These are phyloP conservation scores for Ceratoteleas bidentatus DNA, from an alignment of 1,140 invertebrate species.

Conservation along the genomic window DNA sequence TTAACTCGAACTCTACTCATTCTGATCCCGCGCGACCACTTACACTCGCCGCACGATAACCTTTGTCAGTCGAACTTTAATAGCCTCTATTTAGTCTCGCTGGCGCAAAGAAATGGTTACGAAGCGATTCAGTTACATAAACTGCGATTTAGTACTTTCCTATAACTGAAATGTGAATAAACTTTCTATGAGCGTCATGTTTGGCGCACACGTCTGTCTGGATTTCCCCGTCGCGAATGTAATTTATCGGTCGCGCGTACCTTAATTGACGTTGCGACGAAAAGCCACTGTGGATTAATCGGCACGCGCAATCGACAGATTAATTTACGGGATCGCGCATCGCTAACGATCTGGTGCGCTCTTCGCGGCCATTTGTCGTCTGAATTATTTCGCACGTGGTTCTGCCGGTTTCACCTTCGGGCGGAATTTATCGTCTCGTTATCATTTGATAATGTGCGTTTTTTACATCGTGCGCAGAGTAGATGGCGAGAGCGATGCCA, in stretches of 20 bases:
- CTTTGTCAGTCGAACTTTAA: constrained; percentile 15
- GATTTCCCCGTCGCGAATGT: constrained; percentile 31
- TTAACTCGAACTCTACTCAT: too few relatives aligned
- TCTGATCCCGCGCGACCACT: too few relatives aligned
- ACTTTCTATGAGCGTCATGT: constrained; percentile 53
- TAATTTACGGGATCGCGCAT: neutral
- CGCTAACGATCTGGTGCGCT: too few relatives aligned
- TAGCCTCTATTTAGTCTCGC: neutral
- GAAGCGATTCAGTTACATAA: constrained; percentile 46
- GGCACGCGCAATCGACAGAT: constrained; percentile 7
- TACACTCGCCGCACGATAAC: too few relatives aligned
- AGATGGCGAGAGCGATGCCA: too few relatives aligned
- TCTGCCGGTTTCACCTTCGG: neutral
- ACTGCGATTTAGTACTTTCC: constrained; percentile 55
- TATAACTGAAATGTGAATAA: constrained; percentile 60
- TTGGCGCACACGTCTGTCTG: constrained; percentile 12
- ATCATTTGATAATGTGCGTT: too few relatives aligned
- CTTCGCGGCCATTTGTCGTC: constrained; percentile 17
- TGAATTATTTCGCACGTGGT: constrained; percentile 28
- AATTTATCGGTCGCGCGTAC: constrained; percentile 43
- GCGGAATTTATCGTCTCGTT: constrained; percentile 1
- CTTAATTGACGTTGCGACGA: constrained; percentile 50
- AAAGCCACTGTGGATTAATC: constrained; percentile 37
- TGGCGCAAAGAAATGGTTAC: constrained; percentile 23
- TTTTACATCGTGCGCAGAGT: too few relatives aligned